phyloP scores from a whole-genome alignment of 2,888 invertebrate genomes.

The Rotaria sp. region DNA sequence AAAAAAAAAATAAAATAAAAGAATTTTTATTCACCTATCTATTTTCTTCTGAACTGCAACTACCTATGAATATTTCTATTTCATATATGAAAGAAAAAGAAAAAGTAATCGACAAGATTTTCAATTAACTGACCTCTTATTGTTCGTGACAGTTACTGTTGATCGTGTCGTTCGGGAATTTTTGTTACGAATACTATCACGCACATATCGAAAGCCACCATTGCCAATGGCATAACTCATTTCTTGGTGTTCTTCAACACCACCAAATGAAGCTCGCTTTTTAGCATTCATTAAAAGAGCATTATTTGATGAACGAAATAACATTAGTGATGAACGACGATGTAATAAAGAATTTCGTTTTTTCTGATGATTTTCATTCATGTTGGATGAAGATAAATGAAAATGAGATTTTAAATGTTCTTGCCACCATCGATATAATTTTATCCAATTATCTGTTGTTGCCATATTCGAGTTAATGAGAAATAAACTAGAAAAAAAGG shows the following conservation, averaged over 20 bases:
- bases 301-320: neutral
- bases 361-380: neutral
- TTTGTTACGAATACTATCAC: neutral
- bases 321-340: neutral
- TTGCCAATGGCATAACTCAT: neutral
- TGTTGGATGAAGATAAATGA: neutral
- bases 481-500: neutral
- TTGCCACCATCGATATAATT: conserved; percentile 5
- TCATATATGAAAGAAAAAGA: too few species aligned
- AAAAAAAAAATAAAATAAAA: too few species aligned
- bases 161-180: neutral
- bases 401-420: neutral
- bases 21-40: too few species aligned
- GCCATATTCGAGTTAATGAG: neutral
- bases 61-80: too few species aligned
- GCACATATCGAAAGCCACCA: neutral
- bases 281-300: neutral
- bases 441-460: neutral
- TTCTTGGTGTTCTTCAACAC: neutral
- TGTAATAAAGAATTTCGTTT: neutral
- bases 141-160: neutral
- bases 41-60: too few species aligned
- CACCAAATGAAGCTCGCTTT: neutral
- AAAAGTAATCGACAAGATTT: neutral
- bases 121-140: neutral